Base-by-base conservation (phyloP, 2,888 invertebrate species). In the Muscina levida region DNA sequence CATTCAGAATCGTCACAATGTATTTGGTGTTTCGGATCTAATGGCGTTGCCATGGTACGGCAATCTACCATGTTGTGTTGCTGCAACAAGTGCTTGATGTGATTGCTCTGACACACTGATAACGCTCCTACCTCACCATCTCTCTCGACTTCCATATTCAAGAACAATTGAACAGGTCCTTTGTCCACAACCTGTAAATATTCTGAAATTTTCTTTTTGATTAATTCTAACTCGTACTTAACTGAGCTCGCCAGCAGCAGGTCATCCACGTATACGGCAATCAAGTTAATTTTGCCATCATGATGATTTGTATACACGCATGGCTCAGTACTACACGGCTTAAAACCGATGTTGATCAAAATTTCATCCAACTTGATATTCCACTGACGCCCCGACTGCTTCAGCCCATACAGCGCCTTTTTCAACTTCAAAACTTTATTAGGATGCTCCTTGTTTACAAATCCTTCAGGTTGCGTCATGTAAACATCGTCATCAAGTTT, bases 401-500 rank as follows among this genome's bases (percentile, higher is more conserved):
- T 85, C 0, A 85, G 62, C 1, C 84, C 84, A 46, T 83, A 84
- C 8, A 84, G 73, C 2, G 84, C 76, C 37, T 83, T 84, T 10
- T 79, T 42, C 13, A 83, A 44, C 51, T 72, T 79, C 3, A 82
- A 42, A 8, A 84, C 72, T 24, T 83, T 73, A 13, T 62, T 26
- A n/a, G 77, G 67, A 1, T 56, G n/a, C 13, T 37, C n/a, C 10
- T 65, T n/a, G 19, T 82, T 67, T 3, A 62, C 17, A 67, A 77
- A 81, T 15, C 59, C 26, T 72, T 82, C 70, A 3, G 82, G 82
- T 44, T 79, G 78, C 15, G 71, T 42, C 62, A 82, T 79, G 42
- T 72, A 83, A 39, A 82, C 57, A 6, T 82, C 77, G 1, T 80
- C 82, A 6, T 77, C 48, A 19, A 82, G 53, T 10, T 83, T 72